Percentiles rank a stretch among this genome's conserved stretches.
Conservation (phyloP, 2,113 vertebrate species). For the Lycocorax pyrrhopterus region DNA sequence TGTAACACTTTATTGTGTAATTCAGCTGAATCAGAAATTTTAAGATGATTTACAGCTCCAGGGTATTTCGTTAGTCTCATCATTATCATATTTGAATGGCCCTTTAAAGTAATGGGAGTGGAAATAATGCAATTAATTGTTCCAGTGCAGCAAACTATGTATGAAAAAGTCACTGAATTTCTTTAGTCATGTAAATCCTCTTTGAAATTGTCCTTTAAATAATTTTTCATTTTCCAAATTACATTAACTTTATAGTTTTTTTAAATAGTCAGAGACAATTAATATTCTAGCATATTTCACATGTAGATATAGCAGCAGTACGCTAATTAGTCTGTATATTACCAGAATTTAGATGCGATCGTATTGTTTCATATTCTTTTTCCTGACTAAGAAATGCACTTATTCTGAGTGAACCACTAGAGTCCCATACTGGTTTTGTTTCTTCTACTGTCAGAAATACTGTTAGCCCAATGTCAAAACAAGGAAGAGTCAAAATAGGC, state of each 20-base stretch:
- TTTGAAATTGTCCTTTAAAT: neutral
- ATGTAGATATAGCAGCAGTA: neutral
- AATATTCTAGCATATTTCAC: neutral
- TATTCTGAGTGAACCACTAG: neutral
- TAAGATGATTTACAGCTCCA: neutral
- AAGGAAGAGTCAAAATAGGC: neutral
- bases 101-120: neutral
- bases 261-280: neutral
- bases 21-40: slow-evolving; percentile 13
- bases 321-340: neutral
- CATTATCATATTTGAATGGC: neutral
- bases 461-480: neutral
- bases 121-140: neutral
- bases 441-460: neutral
- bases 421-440: neutral
- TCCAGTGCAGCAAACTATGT: neutral
- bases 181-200: neutral
- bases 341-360: neutral
- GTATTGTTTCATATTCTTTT: neutral
- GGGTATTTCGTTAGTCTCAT: neutral
- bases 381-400: neutral
- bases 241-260: neutral
- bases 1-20: neutral
- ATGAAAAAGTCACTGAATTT: neutral
- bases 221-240: neutral